Conservation (phyloP, 2,113 vertebrate species). For the Pseudonaja textilis region DNA sequence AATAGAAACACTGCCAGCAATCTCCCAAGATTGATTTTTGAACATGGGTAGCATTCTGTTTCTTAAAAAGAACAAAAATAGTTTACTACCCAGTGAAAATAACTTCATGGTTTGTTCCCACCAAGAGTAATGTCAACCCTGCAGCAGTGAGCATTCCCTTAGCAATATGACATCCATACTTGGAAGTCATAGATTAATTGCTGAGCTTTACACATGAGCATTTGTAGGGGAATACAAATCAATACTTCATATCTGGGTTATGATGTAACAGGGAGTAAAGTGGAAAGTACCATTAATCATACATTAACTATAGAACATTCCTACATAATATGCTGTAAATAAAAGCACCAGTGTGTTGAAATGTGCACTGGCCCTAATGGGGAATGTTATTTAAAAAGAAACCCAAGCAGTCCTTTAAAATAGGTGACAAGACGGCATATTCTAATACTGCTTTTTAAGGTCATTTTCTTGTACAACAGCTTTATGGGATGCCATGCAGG, state of each 20-base stretch:
- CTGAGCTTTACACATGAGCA: conserved; percentile 21
- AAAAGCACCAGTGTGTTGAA: conserved; percentile 14
- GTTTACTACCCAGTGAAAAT: background rate
- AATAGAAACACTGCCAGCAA: background rate
- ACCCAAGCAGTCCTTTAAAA: conserved; percentile 32
- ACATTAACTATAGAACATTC: conserved; percentile 5
- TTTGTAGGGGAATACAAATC: conserved; percentile 23
- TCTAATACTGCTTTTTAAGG: conserved; percentile 39
- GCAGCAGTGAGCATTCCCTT: conserved; percentile 11
- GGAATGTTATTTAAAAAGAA: conserved; percentile 29
- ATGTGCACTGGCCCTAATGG: conserved; percentile 8
- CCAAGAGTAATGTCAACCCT: background rate
- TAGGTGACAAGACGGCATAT: conserved; percentile 5
- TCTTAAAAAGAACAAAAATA: background rate
- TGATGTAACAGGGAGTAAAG: conserved; percentile 22
- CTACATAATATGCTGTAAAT: conserved; percentile 18
- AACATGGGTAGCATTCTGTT: background rate
- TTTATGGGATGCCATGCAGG: conserved; percentile 25
- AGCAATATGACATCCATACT: conserved; percentile 6
- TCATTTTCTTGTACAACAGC: conserved; percentile 5
- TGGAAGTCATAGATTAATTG: conserved; percentile 33
- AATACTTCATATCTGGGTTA: conserved; percentile 27
- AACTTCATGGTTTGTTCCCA: background rate
- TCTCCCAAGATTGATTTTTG: background rate
- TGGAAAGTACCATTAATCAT: conserved; percentile 22